Evolutionary conservation across 2,797 vertebrate species (phyloP).

Genomic region (Pseudocheirus occidentalis): DNA sequence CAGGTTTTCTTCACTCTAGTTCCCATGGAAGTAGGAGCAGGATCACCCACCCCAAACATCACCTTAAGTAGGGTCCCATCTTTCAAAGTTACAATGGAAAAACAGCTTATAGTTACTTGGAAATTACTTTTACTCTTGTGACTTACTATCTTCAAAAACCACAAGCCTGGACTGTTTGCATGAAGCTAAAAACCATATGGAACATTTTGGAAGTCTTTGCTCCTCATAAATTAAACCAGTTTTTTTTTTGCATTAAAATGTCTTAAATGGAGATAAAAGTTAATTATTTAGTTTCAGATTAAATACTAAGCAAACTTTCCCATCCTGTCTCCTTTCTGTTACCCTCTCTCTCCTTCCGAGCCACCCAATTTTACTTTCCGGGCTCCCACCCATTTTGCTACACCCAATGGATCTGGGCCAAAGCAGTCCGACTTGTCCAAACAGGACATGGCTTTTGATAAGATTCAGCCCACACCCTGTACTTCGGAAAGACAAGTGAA

Average conservation of each 20-base stretch:
- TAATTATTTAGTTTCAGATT: slow-evolving; percentile 80
- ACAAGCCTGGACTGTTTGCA: slow-evolving; percentile 30
- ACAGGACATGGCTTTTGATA: slow-evolving; percentile 88
- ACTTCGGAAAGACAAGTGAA: slow-evolving; percentile 84
- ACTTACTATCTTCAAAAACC: slow-evolving; percentile 37
- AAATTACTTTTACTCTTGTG: background rate
- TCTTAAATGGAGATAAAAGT: slow-evolving; percentile 74
- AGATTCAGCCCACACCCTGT: slow-evolving; percentile 86
- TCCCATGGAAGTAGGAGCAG: background rate
- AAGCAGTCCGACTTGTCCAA: slow-evolving; percentile 87
- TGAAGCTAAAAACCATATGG: slow-evolving; percentile 12
- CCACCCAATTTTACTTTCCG: slow-evolving; percentile 85
- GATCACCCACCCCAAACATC: background rate
- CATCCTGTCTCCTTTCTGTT: slow-evolving; percentile 66
- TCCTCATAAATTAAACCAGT: slow-evolving; percentile 57
- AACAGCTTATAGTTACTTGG: slow-evolving; percentile 53
- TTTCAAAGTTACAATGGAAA: background rate
- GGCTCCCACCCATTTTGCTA: slow-evolving; percentile 85
- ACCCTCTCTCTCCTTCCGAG: slow-evolving; percentile 58
- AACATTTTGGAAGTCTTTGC: slow-evolving; percentile 51
- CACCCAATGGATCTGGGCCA: slow-evolving; percentile 85
- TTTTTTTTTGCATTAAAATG: slow-evolving; percentile 70
- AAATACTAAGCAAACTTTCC: slow-evolving; percentile 84
- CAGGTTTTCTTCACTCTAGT: background rate
- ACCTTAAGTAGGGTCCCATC: background rate